Evolutionary conservation across 2,113 vertebrate genomes (phyloP), one percentile per base, ranked within the genome.

Genomic region (Athene cunicularia): DNA sequence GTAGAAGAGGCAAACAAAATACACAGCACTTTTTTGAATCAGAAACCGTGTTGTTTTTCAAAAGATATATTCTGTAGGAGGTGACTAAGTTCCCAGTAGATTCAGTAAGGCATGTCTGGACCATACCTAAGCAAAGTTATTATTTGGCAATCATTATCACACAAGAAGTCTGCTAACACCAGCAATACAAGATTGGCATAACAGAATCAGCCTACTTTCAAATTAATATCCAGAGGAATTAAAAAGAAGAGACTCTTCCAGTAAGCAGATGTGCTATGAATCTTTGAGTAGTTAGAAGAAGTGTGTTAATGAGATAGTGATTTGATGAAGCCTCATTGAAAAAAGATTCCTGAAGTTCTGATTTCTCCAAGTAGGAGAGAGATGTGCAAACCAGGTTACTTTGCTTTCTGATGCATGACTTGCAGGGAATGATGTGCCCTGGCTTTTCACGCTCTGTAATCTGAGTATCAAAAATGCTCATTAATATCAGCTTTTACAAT

Each of bases 311-410:
- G 53, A 88, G 58, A 41, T 2, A 20, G 41, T 32, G 79, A 75
- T 80, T 88, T 75, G 71, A 79, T 82, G 55, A 91, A 96, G 72
- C 87, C 77, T 84, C 47, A 79, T 14, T 88, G 74, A 96, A 79
- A 87, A 67, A 95, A 82, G 19, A 82, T 88, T 84, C 64, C 53
- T 30, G 53, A 83, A 73, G 35, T 79, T 74, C 45, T 28, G 8
- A 49, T 75, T 88, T 86, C 45, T 88, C 41, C 14, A 55, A 68
- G 63, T 32, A 64, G 71, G 47, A 85, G 58, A 49, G 35, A 68
- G 33, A 17, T 72, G 52, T 64, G 53, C 71, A 76, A 86, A 64
- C 22, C 20, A 39, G 13, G 17, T 37, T 56, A 18, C 82, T 66
- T 84, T 13, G 74, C 66, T 79, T 63, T 73, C 14, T 95, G 47